These are phyloP conservation scores for Marisa cornuarietis DNA, from an alignment of 1,140 invertebrate genomes.

Conservation along the genomic window DNA sequence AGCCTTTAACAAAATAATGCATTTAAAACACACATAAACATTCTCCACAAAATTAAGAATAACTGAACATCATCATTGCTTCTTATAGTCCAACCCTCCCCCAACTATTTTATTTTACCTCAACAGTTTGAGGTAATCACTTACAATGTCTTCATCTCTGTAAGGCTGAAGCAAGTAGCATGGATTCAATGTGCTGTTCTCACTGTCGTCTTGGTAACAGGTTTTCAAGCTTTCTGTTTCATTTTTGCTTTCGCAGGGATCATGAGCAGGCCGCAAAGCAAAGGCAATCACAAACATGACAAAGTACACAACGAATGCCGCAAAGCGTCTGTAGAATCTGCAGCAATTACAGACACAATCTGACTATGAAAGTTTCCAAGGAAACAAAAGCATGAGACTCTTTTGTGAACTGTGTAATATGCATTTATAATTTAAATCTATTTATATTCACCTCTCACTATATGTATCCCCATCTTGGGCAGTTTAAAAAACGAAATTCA, in stretches of 20 bases:
- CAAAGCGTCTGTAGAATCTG: conserved; percentile 92
- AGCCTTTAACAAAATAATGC: too few species aligned
- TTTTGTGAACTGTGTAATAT: too few species aligned
- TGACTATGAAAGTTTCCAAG: background rate
- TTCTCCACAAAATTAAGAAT: too few species aligned
- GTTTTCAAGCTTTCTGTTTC: conserved; percentile 28
- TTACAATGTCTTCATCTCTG: conserved; percentile 49
- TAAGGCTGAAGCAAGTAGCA: conserved; percentile 62
- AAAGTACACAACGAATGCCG: conserved; percentile 90
- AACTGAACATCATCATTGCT: too few species aligned
- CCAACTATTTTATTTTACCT: too few species aligned
- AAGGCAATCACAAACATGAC: conserved; percentile 87
- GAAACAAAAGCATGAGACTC: background rate
- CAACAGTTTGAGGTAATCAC: background rate
- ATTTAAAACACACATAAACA: too few species aligned
- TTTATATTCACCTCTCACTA: too few species aligned
- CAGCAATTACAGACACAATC: conserved; percentile 14
- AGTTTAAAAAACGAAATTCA: too few species aligned
- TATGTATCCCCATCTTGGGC: too few species aligned
- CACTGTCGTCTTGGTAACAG: conserved; percentile 33
- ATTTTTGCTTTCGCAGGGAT: conserved; percentile 65
- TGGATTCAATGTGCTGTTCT: conserved; percentile 49
- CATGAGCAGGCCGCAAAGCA: conserved; percentile 80
- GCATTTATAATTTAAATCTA: too few species aligned
- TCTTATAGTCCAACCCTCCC: too few species aligned